A percentile compares a stretch with the other conserved stretches of the same genome.
Evolutionary conservation across 2,113 vertebrate genomes (phyloP).

Genomic region (Sebastes schlegelii): DNA sequence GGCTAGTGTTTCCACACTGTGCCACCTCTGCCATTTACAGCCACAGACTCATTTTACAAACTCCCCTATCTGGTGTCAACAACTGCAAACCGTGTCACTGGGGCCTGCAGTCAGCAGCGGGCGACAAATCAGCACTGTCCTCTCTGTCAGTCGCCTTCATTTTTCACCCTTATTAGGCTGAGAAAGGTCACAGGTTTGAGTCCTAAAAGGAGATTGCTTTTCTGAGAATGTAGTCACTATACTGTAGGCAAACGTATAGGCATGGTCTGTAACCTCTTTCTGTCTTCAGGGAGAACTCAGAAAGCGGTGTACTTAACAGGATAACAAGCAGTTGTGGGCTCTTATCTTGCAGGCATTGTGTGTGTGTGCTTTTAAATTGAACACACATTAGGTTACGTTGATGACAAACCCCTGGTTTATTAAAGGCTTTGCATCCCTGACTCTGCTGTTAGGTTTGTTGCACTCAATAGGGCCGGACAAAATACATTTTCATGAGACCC

Average conservation of each 20-base stretch:
- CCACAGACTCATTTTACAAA: slow-evolving; percentile 72
- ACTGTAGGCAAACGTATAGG: neutral
- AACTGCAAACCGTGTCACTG: slow-evolving; percentile 53
- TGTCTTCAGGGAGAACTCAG: slow-evolving; percentile 18
- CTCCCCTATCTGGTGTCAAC: slow-evolving; percentile 67
- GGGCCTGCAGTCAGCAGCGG: slow-evolving; percentile 47
- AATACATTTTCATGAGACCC: neutral
- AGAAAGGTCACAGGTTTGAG: slow-evolving; percentile 48
- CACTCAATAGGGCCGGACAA: neutral
- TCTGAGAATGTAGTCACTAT: slow-evolving; percentile 19
- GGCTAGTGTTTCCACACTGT: slow-evolving; percentile 65
- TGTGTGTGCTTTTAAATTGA: slow-evolving; percentile 6
- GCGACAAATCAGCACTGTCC: slow-evolving; percentile 51
- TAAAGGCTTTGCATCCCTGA: neutral
- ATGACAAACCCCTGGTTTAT: neutral
- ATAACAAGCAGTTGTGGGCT: neutral
- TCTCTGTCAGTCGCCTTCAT: slow-evolving; percentile 33
- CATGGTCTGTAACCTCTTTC: slow-evolving; percentile 15
- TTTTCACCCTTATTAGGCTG: slow-evolving; percentile 48
- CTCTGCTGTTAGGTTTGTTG: neutral
- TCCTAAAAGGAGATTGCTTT: slow-evolving; percentile 28
- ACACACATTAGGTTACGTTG: neutral
- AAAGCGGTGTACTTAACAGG: slow-evolving; percentile 18
- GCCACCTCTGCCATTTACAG: slow-evolving; percentile 64
- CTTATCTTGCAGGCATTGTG: neutral